Base-by-base conservation (phyloP, 2,888 invertebrate genomes). In the Dysmachus trigonus region DNA sequence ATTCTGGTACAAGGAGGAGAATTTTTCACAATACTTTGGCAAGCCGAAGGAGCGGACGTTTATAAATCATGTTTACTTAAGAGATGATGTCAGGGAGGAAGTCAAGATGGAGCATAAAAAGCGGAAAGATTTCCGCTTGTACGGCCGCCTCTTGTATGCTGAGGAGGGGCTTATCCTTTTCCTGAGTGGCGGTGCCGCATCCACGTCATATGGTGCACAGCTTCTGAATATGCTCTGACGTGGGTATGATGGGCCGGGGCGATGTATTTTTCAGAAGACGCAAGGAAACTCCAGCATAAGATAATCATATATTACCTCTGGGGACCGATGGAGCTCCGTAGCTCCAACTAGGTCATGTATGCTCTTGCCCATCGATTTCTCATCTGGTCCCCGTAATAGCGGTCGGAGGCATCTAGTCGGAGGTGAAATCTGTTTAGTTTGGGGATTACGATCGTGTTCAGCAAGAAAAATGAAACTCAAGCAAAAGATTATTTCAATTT, bases 51-150 rank as follows among this genome's bases (percentile, higher is more conserved):
- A 62, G 10, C 27, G 62, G 62, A 62, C 62, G 35, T 35, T 33
- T 35, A 74, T 74, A 74, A 74, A 74, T 74, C 74, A 74, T 74
- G 74, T 74, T 74, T 74, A 33, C 74, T 74, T 35, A 74, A 74
- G 74, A 74, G 74, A 74, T 74, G 62, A 62, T 22, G 62, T 62
- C 62, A 2, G 27, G 22, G 62, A 62, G 62, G 27, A 62, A 62
- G 74, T 22, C 74, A 74, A 30, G 33, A 35, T n/a, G 74, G 8
- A 74, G 74, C 18, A 31, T 74, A 74, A 74, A 74, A 35, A 74
- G 74, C 30, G 74, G 5, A 74, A 74, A 74, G 18, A 74, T 31
- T 35, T 74, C 62, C 62, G 62, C 62, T 62, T 62, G 8, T 62
- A 62, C 18, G 62, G 62, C 62, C 62, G 62, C 18, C 62, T 27